Evolutionary conservation across 2,797 vertebrate genomes (phyloP).

Genomic region (Macropodus opercularis): DNA sequence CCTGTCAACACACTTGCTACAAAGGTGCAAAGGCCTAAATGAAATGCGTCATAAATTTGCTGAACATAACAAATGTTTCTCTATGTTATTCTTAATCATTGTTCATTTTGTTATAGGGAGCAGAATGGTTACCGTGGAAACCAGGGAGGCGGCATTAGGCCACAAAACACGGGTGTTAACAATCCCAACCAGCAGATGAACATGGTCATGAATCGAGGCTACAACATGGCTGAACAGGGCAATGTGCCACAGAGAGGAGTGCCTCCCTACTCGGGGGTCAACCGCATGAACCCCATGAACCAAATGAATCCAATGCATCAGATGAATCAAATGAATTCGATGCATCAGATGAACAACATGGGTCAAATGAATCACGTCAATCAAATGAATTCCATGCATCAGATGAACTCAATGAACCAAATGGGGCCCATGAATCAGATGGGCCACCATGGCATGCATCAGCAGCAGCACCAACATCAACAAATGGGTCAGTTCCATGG

Average conservation of each 20-base stretch:
- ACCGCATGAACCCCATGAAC: slow-evolving; percentile 78
- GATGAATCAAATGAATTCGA: slow-evolving; percentile 68
- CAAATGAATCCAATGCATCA: slow-evolving; percentile 75
- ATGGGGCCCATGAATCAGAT: slow-evolving; percentile 79
- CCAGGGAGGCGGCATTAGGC: slow-evolving; percentile 84
- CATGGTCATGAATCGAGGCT: slow-evolving; percentile 83
- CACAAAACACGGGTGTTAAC: slow-evolving; percentile 81
- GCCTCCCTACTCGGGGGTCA: slow-evolving; percentile 79
- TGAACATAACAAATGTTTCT: too few species aligned
- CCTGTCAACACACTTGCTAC: slow-evolving; percentile 94
- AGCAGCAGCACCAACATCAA: slow-evolving; percentile 71
- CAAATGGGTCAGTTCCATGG: slow-evolving; percentile 74
- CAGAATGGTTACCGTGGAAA: slow-evolving; percentile 91
- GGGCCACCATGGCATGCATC: slow-evolving; percentile 80
- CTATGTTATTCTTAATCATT: background rate
- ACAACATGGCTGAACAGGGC: slow-evolving; percentile 84
- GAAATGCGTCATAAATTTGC: background rate
- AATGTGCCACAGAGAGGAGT: slow-evolving; percentile 85
- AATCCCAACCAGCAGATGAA: slow-evolving; percentile 85
- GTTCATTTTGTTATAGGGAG: slow-evolving; percentile 81
- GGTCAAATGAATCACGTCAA: slow-evolving; percentile 72
- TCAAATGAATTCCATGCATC: slow-evolving; percentile 66
- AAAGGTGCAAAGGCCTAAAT: slow-evolving; percentile 82
- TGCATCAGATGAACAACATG: slow-evolving; percentile 79
- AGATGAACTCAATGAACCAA: slow-evolving; percentile 71